Evolutionary conservation across 53 echinoderm and acorn worm species (phyloP).

Genomic region (Antedon mediterranea): DNA sequence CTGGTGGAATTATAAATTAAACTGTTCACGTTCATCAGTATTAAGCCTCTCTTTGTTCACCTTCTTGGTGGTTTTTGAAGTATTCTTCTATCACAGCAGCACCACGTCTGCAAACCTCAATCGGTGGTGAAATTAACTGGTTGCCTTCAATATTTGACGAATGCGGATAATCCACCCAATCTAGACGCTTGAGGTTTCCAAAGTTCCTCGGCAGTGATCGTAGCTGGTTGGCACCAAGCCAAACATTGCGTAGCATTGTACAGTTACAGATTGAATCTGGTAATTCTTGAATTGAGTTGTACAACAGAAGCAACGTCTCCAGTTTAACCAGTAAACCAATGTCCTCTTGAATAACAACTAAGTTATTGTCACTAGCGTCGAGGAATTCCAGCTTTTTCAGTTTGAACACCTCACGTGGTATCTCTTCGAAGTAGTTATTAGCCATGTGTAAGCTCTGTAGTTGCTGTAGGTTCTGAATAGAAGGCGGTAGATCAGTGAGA

Average conservation of each 20-base stretch:
- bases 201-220: slow-evolving; percentile 42
- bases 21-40: too few species aligned
- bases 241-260: slow-evolving; percentile 34
- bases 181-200: slow-evolving; percentile 38
- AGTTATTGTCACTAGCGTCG: slow-evolving; percentile 72
- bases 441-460: slow-evolving; percentile 75
- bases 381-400: slow-evolving; percentile 60
- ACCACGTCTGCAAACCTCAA: slow-evolving; percentile 63
- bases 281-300: slow-evolving; percentile 49
- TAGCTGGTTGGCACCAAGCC: slow-evolving; percentile 74
- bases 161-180: slow-evolving; percentile 58
- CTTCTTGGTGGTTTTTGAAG: slow-evolving; percentile 18
- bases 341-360: slow-evolving; percentile 31
- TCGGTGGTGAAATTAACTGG: slow-evolving; percentile 52
- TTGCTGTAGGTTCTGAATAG: slow-evolving; percentile 34
- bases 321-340: slow-evolving; percentile 45
- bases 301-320: slow-evolving; percentile 44
- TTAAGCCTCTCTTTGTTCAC: neutral
- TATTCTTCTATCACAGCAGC: slow-evolving; percentile 42
- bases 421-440: slow-evolving; percentile 66
- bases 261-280: slow-evolving; percentile 67
- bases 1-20: too few species aligned
- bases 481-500: slow-evolving; percentile 44
- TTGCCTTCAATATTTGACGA: slow-evolving; percentile 88
- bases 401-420: slow-evolving; percentile 48